phyloP scores from a whole-genome alignment of 2,113 vertebrate species.

The Pachycephala philippinensis region DNA sequence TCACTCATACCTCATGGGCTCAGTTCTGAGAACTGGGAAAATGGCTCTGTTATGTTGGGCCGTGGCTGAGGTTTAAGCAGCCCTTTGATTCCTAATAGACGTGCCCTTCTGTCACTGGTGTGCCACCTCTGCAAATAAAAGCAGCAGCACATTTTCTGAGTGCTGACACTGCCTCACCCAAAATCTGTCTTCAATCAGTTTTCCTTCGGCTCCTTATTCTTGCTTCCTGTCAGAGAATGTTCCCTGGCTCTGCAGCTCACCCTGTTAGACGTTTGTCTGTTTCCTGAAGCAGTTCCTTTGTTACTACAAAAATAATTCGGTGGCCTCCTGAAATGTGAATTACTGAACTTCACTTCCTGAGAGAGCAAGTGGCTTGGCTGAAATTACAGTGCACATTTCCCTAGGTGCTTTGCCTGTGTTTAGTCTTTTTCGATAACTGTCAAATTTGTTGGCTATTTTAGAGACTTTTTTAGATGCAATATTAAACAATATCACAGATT shows the following conservation, averaged over 20 bases:
- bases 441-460: not conserved
- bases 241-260: not conserved
- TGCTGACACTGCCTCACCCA: not conserved
- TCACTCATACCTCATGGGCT: not conserved
- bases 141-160: not conserved
- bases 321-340: constrained; percentile 1
- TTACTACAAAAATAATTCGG: not conserved
- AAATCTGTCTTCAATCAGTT: not conserved
- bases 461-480: not conserved
- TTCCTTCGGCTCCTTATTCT: not conserved
- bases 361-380: not conserved
- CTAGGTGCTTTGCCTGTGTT: not conserved
- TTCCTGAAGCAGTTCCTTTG: constrained; percentile 31
- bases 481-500: not conserved
- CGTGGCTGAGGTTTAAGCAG: not conserved
- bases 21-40: not conserved
- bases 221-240: not conserved
- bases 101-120: not conserved
- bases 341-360: not conserved
- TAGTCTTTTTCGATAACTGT: constrained; percentile 28
- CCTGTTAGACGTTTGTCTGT: not conserved
- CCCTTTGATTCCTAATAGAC: not conserved
- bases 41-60: not conserved
- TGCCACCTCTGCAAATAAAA: not conserved
- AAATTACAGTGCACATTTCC: not conserved